Conservation (phyloP, 1,140 invertebrate species). For the Archivesica marissinica region DNA sequence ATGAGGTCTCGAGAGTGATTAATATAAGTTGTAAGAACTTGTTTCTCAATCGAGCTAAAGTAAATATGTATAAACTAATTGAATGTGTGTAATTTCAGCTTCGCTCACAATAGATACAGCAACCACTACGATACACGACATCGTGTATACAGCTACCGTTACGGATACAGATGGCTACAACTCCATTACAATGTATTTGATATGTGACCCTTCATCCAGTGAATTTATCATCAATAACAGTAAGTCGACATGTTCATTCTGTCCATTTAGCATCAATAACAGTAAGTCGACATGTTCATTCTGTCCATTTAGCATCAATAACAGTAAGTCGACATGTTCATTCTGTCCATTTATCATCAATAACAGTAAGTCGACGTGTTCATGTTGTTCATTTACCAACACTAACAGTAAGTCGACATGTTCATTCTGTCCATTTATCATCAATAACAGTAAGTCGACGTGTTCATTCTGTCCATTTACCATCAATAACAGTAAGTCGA, state of each 20-base stretch:
- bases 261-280: slow-evolving; percentile 43
- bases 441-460: too few species aligned
- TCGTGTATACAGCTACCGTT: slow-evolving; percentile 47
- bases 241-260: slow-evolving; percentile 15
- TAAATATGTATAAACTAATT: too few species aligned
- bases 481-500: too few species aligned
- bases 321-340: slow-evolving; percentile 42
- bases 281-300: slow-evolving; percentile 34
- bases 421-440: too few species aligned
- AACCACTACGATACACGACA: background rate
- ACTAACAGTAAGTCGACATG: too few species aligned
- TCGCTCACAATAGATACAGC: slow-evolving; percentile 2
- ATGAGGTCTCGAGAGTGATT: too few species aligned
- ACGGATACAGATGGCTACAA: background rate
- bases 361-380: slow-evolving; percentile 43
- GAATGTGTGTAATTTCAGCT: too few species aligned
- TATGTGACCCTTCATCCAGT: slow-evolving; percentile 16
- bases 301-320: slow-evolving; percentile 33
- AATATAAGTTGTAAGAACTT: too few species aligned
- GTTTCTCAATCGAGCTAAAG: too few species aligned
- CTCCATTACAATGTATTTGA: slow-evolving; percentile 22
- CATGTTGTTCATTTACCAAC: too few species aligned
- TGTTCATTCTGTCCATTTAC: too few species aligned
- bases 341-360: slow-evolving; percentile 28
- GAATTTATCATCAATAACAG: slow-evolving; percentile 43